These are phyloP conservation scores for Chiloscyllium punctatum DNA, from an alignment of 2,797 vertebrate species.

Conservation along the genomic window DNA sequence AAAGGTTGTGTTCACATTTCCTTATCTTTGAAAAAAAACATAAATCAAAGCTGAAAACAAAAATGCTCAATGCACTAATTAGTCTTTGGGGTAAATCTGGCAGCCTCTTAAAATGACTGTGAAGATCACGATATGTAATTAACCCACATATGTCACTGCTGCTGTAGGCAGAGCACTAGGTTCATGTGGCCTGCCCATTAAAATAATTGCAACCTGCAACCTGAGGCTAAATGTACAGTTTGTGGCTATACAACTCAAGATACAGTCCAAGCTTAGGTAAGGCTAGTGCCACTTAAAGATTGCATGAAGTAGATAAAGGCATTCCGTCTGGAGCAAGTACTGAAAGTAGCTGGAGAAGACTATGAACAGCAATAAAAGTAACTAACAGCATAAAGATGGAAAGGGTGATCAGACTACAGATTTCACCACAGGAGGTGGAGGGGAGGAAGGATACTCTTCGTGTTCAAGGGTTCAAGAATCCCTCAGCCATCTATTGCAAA, in stretches of 20 bases:
- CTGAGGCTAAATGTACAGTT: not conserved
- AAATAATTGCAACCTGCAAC: not conserved
- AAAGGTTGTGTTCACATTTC: not conserved
- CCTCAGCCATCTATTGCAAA: not conserved
- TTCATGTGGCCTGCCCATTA: not conserved
- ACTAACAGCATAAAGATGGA: not conserved
- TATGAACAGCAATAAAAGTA: not conserved
- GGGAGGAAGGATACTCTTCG: not conserved
- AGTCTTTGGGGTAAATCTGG: not conserved
- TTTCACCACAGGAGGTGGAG: not conserved
- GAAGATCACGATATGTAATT: not conserved
- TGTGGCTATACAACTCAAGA: not conserved
- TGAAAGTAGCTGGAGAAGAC: not conserved
- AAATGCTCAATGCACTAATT: not conserved
- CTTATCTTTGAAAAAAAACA: not conserved
- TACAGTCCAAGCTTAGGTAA: not conserved
- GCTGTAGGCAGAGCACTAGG: not conserved
- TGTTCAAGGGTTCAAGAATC: not conserved
- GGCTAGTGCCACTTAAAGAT: not conserved
- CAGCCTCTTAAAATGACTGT: not conserved
- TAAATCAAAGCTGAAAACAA: not conserved
- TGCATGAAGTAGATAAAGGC: not conserved
- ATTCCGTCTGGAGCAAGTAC: not conserved
- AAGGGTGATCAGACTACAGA: not conserved
- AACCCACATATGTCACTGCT: not conserved